Conservation (phyloP, 2,888 invertebrate species). For the Plebejus melissa region DNA sequence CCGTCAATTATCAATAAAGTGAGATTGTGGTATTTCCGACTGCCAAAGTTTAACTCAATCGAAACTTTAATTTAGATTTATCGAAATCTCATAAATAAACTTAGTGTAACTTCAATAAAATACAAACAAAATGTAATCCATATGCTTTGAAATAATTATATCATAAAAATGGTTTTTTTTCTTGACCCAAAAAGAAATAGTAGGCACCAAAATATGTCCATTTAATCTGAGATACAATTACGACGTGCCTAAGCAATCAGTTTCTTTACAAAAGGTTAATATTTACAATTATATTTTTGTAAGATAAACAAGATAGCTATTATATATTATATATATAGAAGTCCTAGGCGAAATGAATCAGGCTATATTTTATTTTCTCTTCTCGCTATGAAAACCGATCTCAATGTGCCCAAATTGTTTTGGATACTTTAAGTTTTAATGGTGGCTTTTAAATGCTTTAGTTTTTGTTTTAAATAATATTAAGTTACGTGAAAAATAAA, state of each 20-base stretch:
- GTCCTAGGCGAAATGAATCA: neutral
- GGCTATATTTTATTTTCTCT: neutral
- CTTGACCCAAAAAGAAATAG: neutral
- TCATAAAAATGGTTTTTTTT: neutral
- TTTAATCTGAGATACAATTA: neutral
- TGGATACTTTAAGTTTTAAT: neutral
- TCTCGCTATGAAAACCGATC: slow-evolving; percentile 16
- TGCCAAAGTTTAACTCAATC: neutral
- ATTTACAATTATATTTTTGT: neutral
- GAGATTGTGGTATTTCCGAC: neutral
- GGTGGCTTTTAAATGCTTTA: neutral
- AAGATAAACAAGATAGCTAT: neutral
- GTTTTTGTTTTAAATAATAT: neutral
- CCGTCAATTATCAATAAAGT: neutral
- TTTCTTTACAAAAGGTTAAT: neutral
- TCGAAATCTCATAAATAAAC: neutral
- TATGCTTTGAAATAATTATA: neutral
- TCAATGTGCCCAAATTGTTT: slow-evolving; percentile 12
- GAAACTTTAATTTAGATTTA: neutral
- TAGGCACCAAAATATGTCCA: neutral
- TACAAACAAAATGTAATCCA: neutral
- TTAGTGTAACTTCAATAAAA: neutral
- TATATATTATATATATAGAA: no score
- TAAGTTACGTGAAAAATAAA: neutral
- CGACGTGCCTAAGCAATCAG: neutral